Conservation (phyloP, 2,797 vertebrate genomes). For the Amniataba percoides region DNA sequence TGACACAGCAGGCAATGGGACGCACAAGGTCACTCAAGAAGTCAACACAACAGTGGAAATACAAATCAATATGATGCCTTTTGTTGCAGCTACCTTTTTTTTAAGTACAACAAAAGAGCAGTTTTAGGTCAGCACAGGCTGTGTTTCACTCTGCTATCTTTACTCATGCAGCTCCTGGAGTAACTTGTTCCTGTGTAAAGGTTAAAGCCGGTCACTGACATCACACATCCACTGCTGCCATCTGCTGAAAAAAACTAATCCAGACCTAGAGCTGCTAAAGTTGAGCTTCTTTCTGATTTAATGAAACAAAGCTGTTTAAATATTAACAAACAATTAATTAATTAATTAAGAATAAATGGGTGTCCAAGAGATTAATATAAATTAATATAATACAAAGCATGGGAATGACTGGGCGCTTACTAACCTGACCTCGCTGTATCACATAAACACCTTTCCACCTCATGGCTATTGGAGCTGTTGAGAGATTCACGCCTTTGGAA, state of each 20-base stretch:
- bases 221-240: neutral
- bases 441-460: neutral
- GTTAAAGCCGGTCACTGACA: neutral
- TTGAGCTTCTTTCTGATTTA: neutral
- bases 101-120: neutral
- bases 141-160: neutral
- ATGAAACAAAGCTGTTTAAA: neutral
- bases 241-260: neutral
- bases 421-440: neutral
- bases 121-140: neutral
- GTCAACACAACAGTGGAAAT: neutral
- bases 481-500: constrained; percentile 1
- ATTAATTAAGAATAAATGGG: neutral
- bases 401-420: neutral
- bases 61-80: neutral
- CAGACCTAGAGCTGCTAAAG: neutral
- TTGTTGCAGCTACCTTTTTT: neutral
- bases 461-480: neutral
- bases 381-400: neutral
- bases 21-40: no score
- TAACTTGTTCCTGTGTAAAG: neutral
- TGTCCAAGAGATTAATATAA: neutral
- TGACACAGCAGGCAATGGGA: neutral
- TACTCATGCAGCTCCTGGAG: neutral
- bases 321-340: neutral